Evolutionary conservation across 2,888 invertebrate species (phyloP).

Genomic region (Parapristionchus giblindavisi): DNA sequence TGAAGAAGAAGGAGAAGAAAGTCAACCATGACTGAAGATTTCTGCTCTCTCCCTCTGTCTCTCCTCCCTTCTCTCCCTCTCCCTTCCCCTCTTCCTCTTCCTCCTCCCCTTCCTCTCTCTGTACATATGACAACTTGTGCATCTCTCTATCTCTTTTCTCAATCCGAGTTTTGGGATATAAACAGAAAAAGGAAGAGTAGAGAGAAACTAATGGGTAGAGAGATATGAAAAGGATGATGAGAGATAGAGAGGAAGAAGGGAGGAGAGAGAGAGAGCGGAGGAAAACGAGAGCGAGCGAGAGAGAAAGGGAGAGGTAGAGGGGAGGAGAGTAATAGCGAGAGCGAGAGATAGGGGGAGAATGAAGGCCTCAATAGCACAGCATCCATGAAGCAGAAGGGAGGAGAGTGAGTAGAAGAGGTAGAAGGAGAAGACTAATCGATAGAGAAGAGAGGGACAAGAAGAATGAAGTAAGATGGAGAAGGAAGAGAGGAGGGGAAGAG

Average conservation of each 20-base stretch:
- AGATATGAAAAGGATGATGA: neutral
- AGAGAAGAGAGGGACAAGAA: constrained; percentile 3
- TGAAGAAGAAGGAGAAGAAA: no score
- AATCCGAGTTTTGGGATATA: no score
- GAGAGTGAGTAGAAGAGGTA: neutral
- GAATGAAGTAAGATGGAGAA: neutral
- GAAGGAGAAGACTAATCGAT: neutral
- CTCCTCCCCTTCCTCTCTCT: no score
- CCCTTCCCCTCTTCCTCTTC: no score
- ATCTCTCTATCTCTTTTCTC: no score
- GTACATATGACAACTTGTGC: no score
- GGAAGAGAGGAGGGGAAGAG: constrained; percentile 6
- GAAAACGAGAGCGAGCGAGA: constrained; percentile 3
- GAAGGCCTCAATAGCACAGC: constrained; percentile 2
- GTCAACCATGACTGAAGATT: no score
- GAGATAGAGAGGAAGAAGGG: neutral
- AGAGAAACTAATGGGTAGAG: neutral
- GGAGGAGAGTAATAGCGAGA: constrained; percentile 8
- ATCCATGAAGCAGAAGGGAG: neutral
- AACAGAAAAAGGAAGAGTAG: neutral
- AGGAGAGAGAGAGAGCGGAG: neutral
- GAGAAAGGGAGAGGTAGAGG: neutral
- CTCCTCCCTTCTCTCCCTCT: no score
- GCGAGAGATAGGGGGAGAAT: neutral
- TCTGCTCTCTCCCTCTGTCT: no score